Evolutionary conservation across 2,113 vertebrate genomes (phyloP).

Genomic region (Leptosomus discolor): DNA sequence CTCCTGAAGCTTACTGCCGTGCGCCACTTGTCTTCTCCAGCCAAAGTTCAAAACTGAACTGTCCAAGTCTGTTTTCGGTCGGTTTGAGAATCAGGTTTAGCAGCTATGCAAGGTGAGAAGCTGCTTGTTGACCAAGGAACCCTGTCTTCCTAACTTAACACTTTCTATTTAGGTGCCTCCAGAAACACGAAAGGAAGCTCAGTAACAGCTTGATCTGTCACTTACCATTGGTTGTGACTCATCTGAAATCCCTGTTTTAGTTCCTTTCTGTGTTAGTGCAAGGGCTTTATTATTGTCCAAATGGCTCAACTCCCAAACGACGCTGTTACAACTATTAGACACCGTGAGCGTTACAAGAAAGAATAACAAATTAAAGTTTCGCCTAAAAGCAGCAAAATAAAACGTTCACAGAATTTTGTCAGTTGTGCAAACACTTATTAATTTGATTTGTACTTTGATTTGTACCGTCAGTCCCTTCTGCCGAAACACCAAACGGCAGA

Average conservation of each 20-base stretch:
- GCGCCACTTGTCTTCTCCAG: neutral
- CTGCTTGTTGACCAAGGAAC: neutral
- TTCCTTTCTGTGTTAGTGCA: neutral
- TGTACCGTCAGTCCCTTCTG: slow-evolving; percentile 13
- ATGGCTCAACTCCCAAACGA: neutral
- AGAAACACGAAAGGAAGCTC: neutral
- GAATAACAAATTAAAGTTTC: neutral
- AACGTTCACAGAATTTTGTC: neutral
- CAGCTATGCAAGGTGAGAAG: neutral
- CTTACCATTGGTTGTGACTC: neutral
- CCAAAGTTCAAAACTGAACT: neutral
- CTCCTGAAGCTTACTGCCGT: neutral
- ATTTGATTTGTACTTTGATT: neutral
- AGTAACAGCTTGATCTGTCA: neutral
- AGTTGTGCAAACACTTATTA: neutral
- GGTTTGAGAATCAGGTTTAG: neutral
- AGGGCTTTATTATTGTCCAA: neutral
- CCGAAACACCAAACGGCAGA: neutral
- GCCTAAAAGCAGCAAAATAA: neutral
- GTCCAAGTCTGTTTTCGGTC: neutral
- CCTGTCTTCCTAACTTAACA: neutral
- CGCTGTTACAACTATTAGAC: neutral
- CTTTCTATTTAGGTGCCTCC: neutral
- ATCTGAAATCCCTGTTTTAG: neutral
- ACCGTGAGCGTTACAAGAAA: neutral